phyloP scores from a whole-genome alignment of 2,888 invertebrate genomes.

The Prosapia bicincta region DNA sequence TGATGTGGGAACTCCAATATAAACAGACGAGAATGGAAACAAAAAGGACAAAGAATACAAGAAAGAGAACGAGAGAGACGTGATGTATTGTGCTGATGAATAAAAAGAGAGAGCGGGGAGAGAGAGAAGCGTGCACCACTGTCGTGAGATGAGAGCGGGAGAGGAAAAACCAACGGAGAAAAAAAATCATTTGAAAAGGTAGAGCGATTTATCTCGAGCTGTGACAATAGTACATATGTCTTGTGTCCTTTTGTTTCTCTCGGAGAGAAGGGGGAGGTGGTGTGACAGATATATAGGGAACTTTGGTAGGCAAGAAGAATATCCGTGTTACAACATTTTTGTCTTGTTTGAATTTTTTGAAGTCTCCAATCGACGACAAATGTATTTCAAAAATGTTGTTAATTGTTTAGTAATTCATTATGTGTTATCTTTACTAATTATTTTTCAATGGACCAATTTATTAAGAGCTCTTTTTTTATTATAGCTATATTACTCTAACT shows the following conservation, averaged over 20 bases:
- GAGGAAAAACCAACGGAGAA: neutral
- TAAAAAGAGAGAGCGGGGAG: neutral
- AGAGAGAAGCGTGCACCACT: neutral
- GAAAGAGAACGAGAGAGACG: neutral
- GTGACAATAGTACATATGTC: slow-evolving; percentile 28
- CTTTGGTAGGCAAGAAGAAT: neutral
- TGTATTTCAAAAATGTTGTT: neutral
- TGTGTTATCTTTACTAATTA: too few species aligned
- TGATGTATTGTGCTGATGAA: neutral
- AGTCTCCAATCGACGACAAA: too few species aligned
- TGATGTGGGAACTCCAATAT: neutral
- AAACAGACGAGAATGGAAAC: neutral
- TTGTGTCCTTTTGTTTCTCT: slow-evolving; percentile 25
- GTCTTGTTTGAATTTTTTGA: neutral
- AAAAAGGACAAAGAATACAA: neutral
- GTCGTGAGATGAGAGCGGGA: neutral
- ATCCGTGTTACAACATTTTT: neutral
- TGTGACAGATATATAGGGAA: slow-evolving; percentile 25
- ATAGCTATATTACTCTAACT: too few species aligned
- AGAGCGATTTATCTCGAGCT: slow-evolving; percentile 24
- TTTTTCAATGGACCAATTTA: too few species aligned
- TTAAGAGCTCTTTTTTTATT: too few species aligned
- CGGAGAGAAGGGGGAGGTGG: neutral
- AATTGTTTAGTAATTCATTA: neutral
- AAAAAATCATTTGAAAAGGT: slow-evolving; percentile 23